Evolutionary conservation across 1,140 invertebrate genomes (phyloP), one percentile per base, ranked within the genome.

Genomic region (Reticulitermes speratus): DNA sequence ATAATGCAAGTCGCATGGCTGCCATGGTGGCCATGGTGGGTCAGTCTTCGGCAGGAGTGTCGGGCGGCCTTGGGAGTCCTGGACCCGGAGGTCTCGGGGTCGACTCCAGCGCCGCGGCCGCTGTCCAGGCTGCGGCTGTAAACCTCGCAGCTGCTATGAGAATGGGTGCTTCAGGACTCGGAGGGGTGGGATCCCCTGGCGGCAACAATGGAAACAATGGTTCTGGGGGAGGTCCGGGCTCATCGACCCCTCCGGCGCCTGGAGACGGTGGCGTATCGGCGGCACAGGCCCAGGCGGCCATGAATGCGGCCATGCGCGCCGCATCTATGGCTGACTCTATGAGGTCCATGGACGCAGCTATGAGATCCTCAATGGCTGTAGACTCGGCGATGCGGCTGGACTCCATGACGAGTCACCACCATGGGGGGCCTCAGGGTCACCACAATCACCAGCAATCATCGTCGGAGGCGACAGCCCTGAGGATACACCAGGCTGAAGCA

Each of bases 141-240:
- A 96, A 96, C 87, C 90, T 96, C 83, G 96, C 95, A 1, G 94
- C 95, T 44, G 95, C 96, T 2, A 97, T 96, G 96, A 92, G 96
- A 87, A 95, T 96, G 91, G 93, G 93, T 85, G 86, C 86, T 14
- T 38, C 45, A 7, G 86, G 86, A n/a, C 75, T 86, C 30, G 86
- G 86, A 44, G 83, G 86, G 2, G 83, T 86, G 45, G 30, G n/a
- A 19, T 86, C 86, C 3, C 86, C 86, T 91, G 92, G 8, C 91
- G 92, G 87, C 91, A 94, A 90, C 91, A 94, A 90, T 91, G 93
- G 89, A 89, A 92, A 90, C 90, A 93, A 89, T 91, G 92, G 88
- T 90, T 48, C 83, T n/a, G 38, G 65, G 12, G 85, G 85, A 19
- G 45, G 45, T 19, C 45, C 45, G 21, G 55, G 55, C 25, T 86